Evolutionary conservation across 2,797 vertebrate species (phyloP), one percentile per base, ranked within the genome.

Genomic region (Pipistrellus nathusii): DNA sequence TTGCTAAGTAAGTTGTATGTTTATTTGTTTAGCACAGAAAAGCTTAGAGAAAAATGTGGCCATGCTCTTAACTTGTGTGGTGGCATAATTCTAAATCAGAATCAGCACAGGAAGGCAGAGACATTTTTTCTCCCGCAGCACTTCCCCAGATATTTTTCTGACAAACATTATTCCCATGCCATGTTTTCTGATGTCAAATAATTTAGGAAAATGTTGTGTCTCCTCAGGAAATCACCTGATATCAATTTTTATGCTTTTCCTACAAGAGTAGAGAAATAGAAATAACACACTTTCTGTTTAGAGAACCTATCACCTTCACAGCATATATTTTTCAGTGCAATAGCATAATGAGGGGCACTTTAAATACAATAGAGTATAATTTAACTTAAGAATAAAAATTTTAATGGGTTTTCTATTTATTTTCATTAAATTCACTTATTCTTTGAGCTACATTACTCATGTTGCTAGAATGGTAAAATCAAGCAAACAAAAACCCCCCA

Each of bases 161-260:
- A 80, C 38, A 57, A 75, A 35, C 30, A 17, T 57, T 64, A 72
- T 84, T 62, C 46, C 41, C 5, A 30, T 55, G 15, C 59, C 1
- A 66, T 78, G 46, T 73, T 8, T 68, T 90, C 85, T 77, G 55
- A 88, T 4, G 35, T 95, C 87, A 93, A 76, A 84, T 90, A 81
- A 85, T 68, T 92, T 90, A 77, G 48, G 57, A 93, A 88, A 82
- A 68, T 46, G 5, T 93, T 84, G 41, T 82, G 46, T 68, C 68
- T 73, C 46, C 14, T 89, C 27, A 55, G 15, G 30, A 21, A 73
- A 85, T 44, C n/a, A 69, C 10, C 35, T 85, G 27, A 30, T 30
- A 44, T 18, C 20, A 53, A 64, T 64, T 72, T 88, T 82, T 78
- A 27, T 83, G 20, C 8, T 78, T 32, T 10, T 46, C 23, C 25